Evolutionary conservation across 2,888 invertebrate species (phyloP).

Genomic region (Hirtodrosophila confusa): DNA sequence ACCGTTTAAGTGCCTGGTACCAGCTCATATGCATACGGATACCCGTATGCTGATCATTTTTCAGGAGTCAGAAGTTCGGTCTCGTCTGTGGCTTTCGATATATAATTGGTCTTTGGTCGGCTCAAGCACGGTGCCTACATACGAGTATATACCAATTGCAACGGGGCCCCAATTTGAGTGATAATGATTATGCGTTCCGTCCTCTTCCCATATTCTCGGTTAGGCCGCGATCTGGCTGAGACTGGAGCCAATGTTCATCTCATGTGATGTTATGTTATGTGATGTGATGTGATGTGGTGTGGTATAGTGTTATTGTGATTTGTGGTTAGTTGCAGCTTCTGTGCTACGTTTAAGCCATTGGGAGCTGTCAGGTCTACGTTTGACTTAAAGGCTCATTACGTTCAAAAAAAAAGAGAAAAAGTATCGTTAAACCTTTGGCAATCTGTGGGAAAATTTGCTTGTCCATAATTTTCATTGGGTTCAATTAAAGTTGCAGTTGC

Average conservation of each 20-base stretch:
- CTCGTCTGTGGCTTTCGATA: constrained; percentile 49
- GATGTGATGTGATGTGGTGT: constrained; percentile 20
- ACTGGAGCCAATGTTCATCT: neutral
- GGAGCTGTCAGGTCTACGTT: constrained; percentile 71
- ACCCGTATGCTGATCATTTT: constrained; percentile 42
- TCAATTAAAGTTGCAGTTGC: constrained; percentile 61
- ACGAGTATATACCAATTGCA: constrained; percentile 42
- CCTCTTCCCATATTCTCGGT: constrained; percentile 50
- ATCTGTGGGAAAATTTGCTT: constrained; percentile 72
- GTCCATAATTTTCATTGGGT: constrained; percentile 70
- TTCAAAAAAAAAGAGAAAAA: constrained; percentile 19
- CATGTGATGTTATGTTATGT: constrained; percentile 5
- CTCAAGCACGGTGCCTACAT: constrained; percentile 32
- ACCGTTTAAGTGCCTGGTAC: constrained; percentile 58
- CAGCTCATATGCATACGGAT: constrained; percentile 60
- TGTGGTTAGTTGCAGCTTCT: constrained; percentile 78
- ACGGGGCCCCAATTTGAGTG: constrained; percentile 70
- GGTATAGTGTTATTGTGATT: constrained; percentile 68
- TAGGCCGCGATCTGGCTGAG: constrained; percentile 20
- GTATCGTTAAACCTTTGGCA: constrained; percentile 65
- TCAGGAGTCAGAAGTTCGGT: constrained; percentile 10
- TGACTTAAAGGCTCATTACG: constrained; percentile 75
- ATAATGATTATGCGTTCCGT: constrained; percentile 74
- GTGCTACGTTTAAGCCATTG: constrained; percentile 74
- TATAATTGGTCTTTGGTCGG: constrained; percentile 53